Conservation (phyloP, 2,888 invertebrate genomes). For the Phrixothrix hirtus region DNA sequence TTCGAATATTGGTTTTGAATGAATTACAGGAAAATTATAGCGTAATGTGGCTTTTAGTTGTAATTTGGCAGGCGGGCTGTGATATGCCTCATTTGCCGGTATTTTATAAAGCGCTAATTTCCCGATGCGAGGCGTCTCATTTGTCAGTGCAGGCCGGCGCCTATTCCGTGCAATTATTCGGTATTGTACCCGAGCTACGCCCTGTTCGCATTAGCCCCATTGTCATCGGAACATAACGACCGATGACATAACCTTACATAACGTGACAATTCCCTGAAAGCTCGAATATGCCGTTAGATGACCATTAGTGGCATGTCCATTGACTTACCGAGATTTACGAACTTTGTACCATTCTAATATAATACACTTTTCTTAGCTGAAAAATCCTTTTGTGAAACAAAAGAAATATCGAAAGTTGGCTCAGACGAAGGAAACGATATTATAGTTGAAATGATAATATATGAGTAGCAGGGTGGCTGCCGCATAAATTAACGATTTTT, state of each 20-base stretch:
- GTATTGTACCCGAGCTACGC: slow-evolving; percentile 44
- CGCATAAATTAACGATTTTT: too few relatives aligned
- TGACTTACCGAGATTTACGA: slow-evolving; percentile 13
- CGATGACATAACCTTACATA: slow-evolving; percentile 30
- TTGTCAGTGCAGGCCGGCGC: slow-evolving; percentile 41
- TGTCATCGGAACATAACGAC: slow-evolving; percentile 36
- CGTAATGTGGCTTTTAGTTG: slow-evolving; percentile 34
- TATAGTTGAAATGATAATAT: too few relatives aligned
- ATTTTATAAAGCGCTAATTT: slow-evolving; percentile 44
- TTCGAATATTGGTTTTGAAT: slow-evolving; percentile 30
- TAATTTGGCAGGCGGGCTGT: slow-evolving; percentile 33
- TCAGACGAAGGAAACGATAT: too few relatives aligned
- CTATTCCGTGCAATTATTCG: slow-evolving; percentile 48
- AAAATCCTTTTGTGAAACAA: too few relatives aligned
- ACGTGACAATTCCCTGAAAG: slow-evolving; percentile 27
- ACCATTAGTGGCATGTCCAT: slow-evolving; percentile 10
- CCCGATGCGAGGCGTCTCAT: slow-evolving; percentile 39
- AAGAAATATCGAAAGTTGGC: too few relatives aligned
- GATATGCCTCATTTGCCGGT: slow-evolving; percentile 38
- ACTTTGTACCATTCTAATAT: not conserved
- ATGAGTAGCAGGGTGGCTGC: too few relatives aligned
- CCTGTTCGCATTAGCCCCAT: slow-evolving; percentile 46
- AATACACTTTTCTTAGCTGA: too few relatives aligned
- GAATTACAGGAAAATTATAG: slow-evolving; percentile 29
- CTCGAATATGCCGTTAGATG: slow-evolving; percentile 13